Conservation (phyloP, 2,797 vertebrate species). For the Propithecus perrieri region DNA sequence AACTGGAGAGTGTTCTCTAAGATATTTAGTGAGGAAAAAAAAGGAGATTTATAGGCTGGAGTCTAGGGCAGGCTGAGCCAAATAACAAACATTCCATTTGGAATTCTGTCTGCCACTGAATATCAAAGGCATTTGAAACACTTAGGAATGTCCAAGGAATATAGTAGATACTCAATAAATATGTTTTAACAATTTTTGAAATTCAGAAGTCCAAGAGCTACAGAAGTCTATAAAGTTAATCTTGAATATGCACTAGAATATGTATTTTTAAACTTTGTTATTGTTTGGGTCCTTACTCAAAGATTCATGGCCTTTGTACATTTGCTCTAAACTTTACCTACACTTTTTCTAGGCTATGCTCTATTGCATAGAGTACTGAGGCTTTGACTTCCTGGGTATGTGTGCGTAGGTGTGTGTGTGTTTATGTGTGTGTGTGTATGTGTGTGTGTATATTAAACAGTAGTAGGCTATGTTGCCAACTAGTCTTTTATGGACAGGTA, state of each 20-base stretch:
- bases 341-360: not conserved
- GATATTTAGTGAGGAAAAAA: conserved; percentile 3
- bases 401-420: too few species aligned
- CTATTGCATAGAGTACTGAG: not conserved
- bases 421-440: not conserved
- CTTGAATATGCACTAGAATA: not conserved
- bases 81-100: not conserved
- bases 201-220: not conserved
- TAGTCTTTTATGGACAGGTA: not conserved
- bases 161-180: not conserved
- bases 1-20: conserved; percentile 1
- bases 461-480: not conserved
- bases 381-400: not conserved
- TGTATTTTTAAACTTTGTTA: not conserved
- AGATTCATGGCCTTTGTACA: not conserved
- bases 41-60: not conserved
- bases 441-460: not conserved
- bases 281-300: not conserved
- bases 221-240: not conserved
- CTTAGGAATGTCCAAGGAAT: not conserved
- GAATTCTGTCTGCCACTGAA: not conserved
- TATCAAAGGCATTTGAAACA: not conserved
- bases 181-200: not conserved
- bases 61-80: not conserved
- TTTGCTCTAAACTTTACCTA: not conserved